Percentiles rank a stretch among this genome's conserved stretches.
Conservation (phyloP, 1,140 invertebrate genomes). For the Listronotus oregonensis region DNA sequence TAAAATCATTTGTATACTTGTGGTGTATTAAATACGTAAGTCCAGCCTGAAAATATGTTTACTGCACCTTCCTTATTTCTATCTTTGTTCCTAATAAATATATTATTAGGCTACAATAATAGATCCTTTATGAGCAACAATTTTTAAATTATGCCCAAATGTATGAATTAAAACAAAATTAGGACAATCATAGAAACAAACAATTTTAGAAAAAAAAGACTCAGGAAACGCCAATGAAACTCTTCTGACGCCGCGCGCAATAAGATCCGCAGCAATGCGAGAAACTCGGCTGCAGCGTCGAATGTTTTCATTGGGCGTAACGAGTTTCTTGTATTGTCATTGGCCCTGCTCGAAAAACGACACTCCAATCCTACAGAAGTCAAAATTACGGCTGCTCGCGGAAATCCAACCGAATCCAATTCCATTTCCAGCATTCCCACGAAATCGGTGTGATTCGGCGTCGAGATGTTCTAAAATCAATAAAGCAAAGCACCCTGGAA, state of each 20-base stretch:
- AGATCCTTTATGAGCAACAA: background rate
- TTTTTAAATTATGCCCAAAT: background rate
- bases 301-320: slow-evolving; percentile 18
- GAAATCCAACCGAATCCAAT: slow-evolving; percentile 37
- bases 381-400: slow-evolving; percentile 40
- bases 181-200: slow-evolving; percentile 22
- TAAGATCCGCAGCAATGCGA: slow-evolving; percentile 36
- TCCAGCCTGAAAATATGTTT: too few species aligned
- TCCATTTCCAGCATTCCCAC: slow-evolving; percentile 31
- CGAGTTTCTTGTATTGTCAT: slow-evolving; percentile 39
- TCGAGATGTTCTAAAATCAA: slow-evolving; percentile 31
- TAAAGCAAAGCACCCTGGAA: slow-evolving; percentile 13
- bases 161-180: slow-evolving; percentile 4
- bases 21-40: too few species aligned
- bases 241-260: slow-evolving; percentile 31
- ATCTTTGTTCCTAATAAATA: too few species aligned
- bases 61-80: too few species aligned
- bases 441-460: slow-evolving; percentile 30
- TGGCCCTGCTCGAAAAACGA: slow-evolving; percentile 29
- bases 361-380: slow-evolving; percentile 40
- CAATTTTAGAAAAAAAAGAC: slow-evolving; percentile 25
- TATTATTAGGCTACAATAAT: too few species aligned
- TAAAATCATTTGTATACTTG: too few species aligned
- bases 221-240: slow-evolving; percentile 17
- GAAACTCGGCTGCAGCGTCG: slow-evolving; percentile 30